Evolutionary conservation across 2,797 vertebrate genomes (phyloP).

Genomic region (Ambastaia sidthimunki): DNA sequence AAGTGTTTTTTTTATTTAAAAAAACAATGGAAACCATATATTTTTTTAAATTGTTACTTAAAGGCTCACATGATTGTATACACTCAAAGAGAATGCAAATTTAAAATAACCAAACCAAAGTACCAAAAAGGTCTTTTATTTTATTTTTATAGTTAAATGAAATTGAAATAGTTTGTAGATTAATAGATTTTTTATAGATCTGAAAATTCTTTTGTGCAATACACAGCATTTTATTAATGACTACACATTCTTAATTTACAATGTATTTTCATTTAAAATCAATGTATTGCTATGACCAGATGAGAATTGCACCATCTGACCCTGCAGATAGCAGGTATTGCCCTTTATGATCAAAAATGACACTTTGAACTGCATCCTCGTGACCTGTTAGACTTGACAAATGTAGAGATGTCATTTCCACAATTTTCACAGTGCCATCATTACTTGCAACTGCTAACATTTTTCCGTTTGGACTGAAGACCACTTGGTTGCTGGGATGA

Average conservation of each 20-base stretch:
- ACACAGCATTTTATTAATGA: too few species aligned
- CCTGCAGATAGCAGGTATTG: slow-evolving; percentile 77
- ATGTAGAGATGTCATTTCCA: slow-evolving; percentile 70
- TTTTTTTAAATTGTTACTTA: too few species aligned
- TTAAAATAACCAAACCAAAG: too few species aligned
- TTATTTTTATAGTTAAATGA: too few species aligned
- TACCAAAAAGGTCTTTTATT: too few species aligned
- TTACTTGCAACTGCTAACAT: slow-evolving; percentile 79
- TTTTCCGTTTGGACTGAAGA: slow-evolving; percentile 79
- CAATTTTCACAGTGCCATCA: slow-evolving; percentile 75
- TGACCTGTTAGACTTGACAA: slow-evolving; percentile 73
- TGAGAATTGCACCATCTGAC: slow-evolving; percentile 69
- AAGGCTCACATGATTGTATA: too few species aligned
- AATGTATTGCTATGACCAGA: slow-evolving; percentile 67
- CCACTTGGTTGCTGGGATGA: slow-evolving; percentile 79
- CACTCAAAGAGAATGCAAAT: too few species aligned
- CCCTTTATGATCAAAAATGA: slow-evolving; percentile 73
- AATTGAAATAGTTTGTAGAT: too few species aligned
- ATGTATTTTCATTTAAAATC: not conserved
- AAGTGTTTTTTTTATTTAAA: too few species aligned
- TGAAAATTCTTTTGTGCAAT: too few species aligned
- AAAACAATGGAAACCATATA: too few species aligned
- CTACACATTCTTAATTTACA: not conserved
- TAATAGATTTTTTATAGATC: too few species aligned
- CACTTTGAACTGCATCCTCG: slow-evolving; percentile 70